Percentiles rank a stretch among this genome's conserved stretches.
Conservation (phyloP, 2,888 invertebrate genomes). For the Eupithecia vulgata region DNA sequence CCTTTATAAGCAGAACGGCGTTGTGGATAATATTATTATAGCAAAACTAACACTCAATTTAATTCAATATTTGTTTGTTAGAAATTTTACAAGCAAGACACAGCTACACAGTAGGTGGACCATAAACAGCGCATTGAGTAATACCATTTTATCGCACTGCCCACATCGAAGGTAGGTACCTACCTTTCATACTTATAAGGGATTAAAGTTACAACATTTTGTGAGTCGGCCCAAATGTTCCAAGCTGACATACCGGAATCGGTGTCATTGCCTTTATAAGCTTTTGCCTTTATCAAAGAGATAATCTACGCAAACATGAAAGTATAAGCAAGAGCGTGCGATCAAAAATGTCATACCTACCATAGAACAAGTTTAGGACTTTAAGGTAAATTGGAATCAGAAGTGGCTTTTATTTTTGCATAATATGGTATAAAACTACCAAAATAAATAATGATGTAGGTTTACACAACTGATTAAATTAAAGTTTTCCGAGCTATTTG, state of each 20-base stretch:
- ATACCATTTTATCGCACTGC: constrained; percentile 61
- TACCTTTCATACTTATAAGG: constrained; percentile 60
- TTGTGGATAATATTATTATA: not conserved
- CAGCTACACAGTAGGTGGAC: constrained; percentile 26
- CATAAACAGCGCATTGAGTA: constrained; percentile 66
- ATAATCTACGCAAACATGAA: not conserved
- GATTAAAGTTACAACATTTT: constrained; percentile 61
- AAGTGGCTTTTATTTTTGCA: not conserved
- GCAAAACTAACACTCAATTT: not conserved
- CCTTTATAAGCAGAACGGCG: not conserved
- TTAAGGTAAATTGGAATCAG: not conserved
- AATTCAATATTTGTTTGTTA: not conserved
- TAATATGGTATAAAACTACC: not conserved
- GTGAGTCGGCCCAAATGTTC: constrained; percentile 30
- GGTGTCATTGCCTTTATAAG: constrained; percentile 24
- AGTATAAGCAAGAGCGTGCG: not conserved
- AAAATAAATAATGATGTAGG: not conserved
- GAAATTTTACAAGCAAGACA: not conserved
- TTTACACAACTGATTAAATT: not conserved
- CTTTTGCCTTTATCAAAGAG: constrained; percentile 9
- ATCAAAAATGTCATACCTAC: not conserved
- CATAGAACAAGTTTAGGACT: not conserved
- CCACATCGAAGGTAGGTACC: constrained; percentile 53
- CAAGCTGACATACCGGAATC: constrained; percentile 22
- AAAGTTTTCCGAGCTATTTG: constrained; percentile 12